Conservation (phyloP, 2,888 invertebrate genomes). For the Stenoptilia bipunctidactyla region DNA sequence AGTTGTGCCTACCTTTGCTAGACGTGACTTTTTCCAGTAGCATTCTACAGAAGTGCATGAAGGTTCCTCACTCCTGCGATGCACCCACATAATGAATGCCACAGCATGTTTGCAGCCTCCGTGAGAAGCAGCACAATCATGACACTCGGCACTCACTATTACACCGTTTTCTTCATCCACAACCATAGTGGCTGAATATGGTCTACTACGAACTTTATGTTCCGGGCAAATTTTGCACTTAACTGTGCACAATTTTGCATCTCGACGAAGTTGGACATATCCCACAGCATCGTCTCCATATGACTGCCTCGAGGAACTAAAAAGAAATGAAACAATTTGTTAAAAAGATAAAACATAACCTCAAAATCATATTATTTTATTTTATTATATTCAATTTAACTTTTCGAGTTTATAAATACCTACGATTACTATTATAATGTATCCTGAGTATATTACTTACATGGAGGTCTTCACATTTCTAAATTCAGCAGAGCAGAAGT, state of each 20-base stretch:
- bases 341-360: no score
- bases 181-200: slow-evolving; percentile 18
- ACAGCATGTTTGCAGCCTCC: slow-evolving; percentile 14
- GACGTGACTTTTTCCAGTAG: slow-evolving; percentile 15
- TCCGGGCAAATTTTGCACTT: no score
- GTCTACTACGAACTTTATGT: slow-evolving; percentile 22
- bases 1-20: slow-evolving; percentile 11
- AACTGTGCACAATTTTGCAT: slow-evolving; percentile 9
- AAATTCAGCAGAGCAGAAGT: no score
- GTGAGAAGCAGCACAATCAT: slow-evolving; percentile 15
- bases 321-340: no score
- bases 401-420: no score
- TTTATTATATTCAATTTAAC: no score
- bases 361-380: no score
- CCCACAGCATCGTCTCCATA: slow-evolving; percentile 12
- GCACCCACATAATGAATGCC: slow-evolving; percentile 16
- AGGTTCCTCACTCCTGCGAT: slow-evolving; percentile 20
- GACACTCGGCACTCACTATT: slow-evolving; percentile 12
- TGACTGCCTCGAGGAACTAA: slow-evolving; percentile 14
- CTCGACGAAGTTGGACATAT: slow-evolving; percentile 5
- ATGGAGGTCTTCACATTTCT: no score
- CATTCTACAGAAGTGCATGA: slow-evolving; percentile 18
- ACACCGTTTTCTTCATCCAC: slow-evolving; percentile 19
- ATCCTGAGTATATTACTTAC: no score
- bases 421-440: no score